phyloP scores from a whole-genome alignment of 2,113 vertebrate genomes.

The Chionomys nivalis region DNA sequence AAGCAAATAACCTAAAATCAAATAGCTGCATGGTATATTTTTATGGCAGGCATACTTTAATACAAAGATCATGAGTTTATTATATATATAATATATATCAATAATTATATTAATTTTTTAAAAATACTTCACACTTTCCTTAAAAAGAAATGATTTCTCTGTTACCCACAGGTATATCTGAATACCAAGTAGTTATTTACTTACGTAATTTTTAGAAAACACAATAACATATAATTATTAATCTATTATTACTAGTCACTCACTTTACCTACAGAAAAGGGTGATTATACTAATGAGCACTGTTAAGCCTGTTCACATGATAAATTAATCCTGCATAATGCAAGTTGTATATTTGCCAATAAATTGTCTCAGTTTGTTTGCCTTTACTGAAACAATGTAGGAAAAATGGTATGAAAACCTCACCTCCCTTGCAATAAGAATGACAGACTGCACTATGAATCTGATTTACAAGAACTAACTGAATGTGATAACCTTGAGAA shows the following conservation, averaged over 20 bases:
- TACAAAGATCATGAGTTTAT: background rate
- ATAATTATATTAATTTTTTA: background rate
- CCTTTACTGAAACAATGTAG: slow-evolving; percentile 38
- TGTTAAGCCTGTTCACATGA: slow-evolving; percentile 23
- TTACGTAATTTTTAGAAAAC: slow-evolving; percentile 13
- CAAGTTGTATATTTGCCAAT: slow-evolving; percentile 4
- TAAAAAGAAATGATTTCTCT: background rate
- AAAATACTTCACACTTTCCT: background rate
- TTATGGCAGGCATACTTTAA: background rate
- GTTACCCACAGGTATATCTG: background rate
- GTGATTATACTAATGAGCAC: slow-evolving; percentile 24
- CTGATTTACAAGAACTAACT: slow-evolving; percentile 45
- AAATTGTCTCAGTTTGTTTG: slow-evolving; percentile 41
- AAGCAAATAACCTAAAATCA: slow-evolving; percentile 23
- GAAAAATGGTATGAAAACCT: slow-evolving; percentile 11
- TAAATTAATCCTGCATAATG: slow-evolving; percentile 2
- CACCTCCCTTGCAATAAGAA: slow-evolving; percentile 38
- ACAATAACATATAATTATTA: slow-evolving; percentile 25
- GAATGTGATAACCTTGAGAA: slow-evolving; percentile 47
- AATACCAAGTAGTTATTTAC: background rate
- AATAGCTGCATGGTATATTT: background rate
- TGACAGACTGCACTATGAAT: slow-evolving; percentile 48
- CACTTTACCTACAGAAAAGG: slow-evolving; percentile 39
- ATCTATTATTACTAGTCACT: background rate
- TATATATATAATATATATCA: background rate